Evolutionary conservation across 2,888 invertebrate species (phyloP).

Genomic region (Leucophora obtusa): DNA sequence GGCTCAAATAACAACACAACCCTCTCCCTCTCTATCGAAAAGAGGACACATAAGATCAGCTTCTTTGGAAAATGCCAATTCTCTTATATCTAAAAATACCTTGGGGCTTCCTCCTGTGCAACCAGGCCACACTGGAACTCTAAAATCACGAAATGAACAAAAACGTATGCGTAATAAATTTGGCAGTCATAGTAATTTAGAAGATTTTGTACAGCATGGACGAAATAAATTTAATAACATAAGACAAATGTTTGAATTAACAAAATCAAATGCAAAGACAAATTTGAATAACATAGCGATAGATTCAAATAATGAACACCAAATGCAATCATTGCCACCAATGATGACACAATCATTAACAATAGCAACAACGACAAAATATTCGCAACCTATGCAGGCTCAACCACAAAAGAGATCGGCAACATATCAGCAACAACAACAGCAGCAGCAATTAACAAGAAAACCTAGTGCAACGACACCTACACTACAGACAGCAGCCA

Average conservation of each 20-base stretch:
- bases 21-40: conserved; percentile 63
- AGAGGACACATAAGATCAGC: conserved; percentile 77
- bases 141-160: conserved; percentile 78
- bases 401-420: conserved; percentile 48
- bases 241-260: conserved; percentile 77
- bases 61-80: conserved; percentile 75
- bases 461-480: conserved; percentile 51
- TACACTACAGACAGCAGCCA: conserved; percentile 25
- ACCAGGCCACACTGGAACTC: conserved; percentile 72
- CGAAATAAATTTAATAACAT: conserved; percentile 77
- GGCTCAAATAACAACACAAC: conserved; percentile 23
- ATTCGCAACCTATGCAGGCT: conserved; percentile 33
- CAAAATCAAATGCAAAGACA: conserved; percentile 65
- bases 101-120: conserved; percentile 71
- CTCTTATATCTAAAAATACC: conserved; percentile 71
- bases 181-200: conserved; percentile 77
- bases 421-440: conserved; percentile 51
- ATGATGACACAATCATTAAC: conserved; percentile 60
- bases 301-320: conserved; percentile 33
- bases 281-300: conserved; percentile 8
- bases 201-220: conserved; percentile 73
- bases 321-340: conserved; percentile 57
- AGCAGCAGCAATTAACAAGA: conserved; percentile 29
- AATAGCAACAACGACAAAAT: conserved; percentile 39
- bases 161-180: conserved; percentile 76